Evolutionary conservation across 2,888 invertebrate species (phyloP).

Genomic region (Euplagia quadripunctaria): DNA sequence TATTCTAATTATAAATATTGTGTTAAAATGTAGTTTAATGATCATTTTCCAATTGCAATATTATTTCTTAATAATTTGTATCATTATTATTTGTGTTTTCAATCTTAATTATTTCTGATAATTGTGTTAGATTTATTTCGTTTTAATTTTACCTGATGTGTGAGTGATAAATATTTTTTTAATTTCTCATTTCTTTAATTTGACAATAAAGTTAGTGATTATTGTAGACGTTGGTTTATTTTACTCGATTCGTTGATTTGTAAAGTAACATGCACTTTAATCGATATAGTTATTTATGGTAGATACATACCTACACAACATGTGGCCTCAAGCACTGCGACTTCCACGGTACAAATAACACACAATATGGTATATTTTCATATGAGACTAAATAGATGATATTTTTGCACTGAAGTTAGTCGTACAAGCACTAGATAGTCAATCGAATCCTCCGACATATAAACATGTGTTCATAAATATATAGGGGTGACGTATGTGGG

Average conservation of each 20-base stretch:
- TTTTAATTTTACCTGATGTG: conserved; percentile 42
- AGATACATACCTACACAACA: conserved; percentile 29
- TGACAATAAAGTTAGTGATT: conserved; percentile 54
- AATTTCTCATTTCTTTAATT: conserved; percentile 44
- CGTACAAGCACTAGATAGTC: conserved; percentile 66
- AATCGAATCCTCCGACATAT: conserved; percentile 30
- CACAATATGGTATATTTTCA: conserved; percentile 78
- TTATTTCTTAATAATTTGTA: conserved; percentile 52
- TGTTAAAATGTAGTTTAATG: conserved; percentile 46
- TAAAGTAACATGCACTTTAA: conserved; percentile 19
- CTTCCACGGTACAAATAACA: conserved; percentile 78
- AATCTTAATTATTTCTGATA: conserved; percentile 53
- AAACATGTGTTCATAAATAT: conserved; percentile 40
- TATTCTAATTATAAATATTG: conserved; percentile 46
- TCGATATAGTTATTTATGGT: conserved; percentile 37
- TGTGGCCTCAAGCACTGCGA: conserved; percentile 68
- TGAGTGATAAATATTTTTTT: conserved; percentile 39
- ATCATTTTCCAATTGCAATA: conserved; percentile 64
- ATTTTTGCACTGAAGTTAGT: conserved; percentile 82
- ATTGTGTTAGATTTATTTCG: conserved; percentile 43
- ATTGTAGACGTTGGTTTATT: conserved; percentile 48
- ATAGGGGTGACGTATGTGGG: conserved; percentile 17
- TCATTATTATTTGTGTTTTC: conserved; percentile 53
- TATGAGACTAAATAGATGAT: conserved; percentile 68
- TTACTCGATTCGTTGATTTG: conserved; percentile 28